Evolutionary conservation across 2,113 vertebrate genomes (phyloP).

Genomic region (Bufo bufo): DNA sequence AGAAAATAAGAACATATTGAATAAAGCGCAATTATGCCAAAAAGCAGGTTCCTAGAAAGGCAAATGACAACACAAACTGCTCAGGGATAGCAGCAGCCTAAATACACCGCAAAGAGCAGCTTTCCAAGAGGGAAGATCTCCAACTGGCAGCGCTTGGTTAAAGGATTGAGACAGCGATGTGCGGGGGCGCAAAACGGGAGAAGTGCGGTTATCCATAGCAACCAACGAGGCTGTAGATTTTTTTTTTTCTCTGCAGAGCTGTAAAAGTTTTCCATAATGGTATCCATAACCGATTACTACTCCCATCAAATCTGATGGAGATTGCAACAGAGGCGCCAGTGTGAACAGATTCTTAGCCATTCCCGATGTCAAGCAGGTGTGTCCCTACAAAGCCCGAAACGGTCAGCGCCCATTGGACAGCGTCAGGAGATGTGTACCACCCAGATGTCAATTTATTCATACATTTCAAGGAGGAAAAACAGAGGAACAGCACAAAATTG

Average conservation of each 20-base stretch:
- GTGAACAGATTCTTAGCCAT: neutral
- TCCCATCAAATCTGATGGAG: too few species aligned
- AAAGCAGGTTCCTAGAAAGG: conserved; percentile 50
- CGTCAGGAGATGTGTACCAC: neutral
- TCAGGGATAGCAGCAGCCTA: neutral
- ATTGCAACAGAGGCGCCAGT: neutral
- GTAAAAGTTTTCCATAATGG: neutral
- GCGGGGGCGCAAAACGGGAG: neutral
- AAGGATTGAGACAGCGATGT: neutral
- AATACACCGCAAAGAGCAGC: neutral
- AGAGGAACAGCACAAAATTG: too few species aligned
- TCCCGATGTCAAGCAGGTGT: too few species aligned
- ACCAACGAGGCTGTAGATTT: neutral
- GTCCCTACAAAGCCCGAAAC: too few species aligned
- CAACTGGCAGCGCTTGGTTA: neutral
- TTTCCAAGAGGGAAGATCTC: neutral
- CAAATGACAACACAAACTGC: conserved; percentile 28
- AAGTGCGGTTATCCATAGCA: neutral
- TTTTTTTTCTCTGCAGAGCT: neutral
- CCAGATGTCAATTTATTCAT: neutral
- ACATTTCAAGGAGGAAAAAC: too few species aligned
- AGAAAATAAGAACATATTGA: conserved; percentile 43
- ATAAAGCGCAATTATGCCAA: conserved; percentile 35
- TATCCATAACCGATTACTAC: too few species aligned
- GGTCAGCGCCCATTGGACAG: too few species aligned